phyloP scores from a whole-genome alignment of 2,888 invertebrate genomes.

The Luperina nickerlii region DNA sequence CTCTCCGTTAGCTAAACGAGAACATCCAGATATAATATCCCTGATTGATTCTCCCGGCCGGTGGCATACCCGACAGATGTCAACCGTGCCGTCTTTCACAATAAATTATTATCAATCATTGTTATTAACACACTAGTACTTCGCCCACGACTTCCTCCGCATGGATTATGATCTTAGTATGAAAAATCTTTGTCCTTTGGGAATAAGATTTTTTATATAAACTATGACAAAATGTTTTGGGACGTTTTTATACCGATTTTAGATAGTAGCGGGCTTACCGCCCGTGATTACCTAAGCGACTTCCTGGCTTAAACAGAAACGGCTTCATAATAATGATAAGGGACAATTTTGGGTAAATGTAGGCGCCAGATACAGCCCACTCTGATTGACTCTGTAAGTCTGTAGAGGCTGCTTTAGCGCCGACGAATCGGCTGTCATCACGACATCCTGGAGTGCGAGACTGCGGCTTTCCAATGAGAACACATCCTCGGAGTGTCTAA shows the following conservation, averaged over 20 bases:
- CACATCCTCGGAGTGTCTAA: background rate
- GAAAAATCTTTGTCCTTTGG: background rate
- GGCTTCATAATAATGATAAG: background rate
- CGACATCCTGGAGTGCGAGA: background rate
- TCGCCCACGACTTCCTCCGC: fast-evolving
- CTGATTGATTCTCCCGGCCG: no score
- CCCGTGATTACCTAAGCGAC: background rate
- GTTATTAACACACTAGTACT: background rate
- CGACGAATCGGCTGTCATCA: background rate
- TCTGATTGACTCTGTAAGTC: background rate
- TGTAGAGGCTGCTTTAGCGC: background rate
- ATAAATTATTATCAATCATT: constrained; percentile 88
- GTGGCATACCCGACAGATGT: no score
- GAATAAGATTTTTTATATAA: background rate
- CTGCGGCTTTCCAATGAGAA: background rate
- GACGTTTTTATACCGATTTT: background rate
- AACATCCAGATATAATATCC: no score
- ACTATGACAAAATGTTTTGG: background rate
- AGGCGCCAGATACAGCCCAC: background rate
- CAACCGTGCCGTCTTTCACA: no score
- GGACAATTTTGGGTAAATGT: background rate
- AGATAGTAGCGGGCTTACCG: background rate
- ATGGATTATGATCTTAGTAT: background rate
- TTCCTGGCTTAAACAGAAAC: background rate
- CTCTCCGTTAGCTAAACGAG: no score